Evolutionary conservation across 2,113 vertebrate species (phyloP).

Genomic region (mouse (Mus musculus)): GRCm39 chr6:56006501-56007000

Average conservation of each 20-base stretch:
- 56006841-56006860: slow-evolving; percentile 59
- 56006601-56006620: not conserved
- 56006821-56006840: slow-evolving; percentile 65
- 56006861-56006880: slow-evolving; percentile 61
- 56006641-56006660: not conserved
- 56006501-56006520: not conserved
- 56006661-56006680: not conserved
- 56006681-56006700: not conserved
- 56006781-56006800: not conserved
- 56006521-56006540: not conserved
- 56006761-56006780: not conserved
- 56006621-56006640: not conserved
- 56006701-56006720: not conserved
- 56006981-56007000: slow-evolving; percentile 71
- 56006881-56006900: slow-evolving; percentile 67
- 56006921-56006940: slow-evolving; percentile 65
- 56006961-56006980: slow-evolving; percentile 57
- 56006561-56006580: not conserved
- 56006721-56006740: not conserved
- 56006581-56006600: not conserved
- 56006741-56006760: not conserved
- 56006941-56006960: slow-evolving; percentile 72
- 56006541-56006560: not conserved
- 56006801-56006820: not conserved
- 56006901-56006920: slow-evolving; percentile 66